Conservation (phyloP, 2,113 vertebrate genomes). For the Monarcha castaneiventris region DNA sequence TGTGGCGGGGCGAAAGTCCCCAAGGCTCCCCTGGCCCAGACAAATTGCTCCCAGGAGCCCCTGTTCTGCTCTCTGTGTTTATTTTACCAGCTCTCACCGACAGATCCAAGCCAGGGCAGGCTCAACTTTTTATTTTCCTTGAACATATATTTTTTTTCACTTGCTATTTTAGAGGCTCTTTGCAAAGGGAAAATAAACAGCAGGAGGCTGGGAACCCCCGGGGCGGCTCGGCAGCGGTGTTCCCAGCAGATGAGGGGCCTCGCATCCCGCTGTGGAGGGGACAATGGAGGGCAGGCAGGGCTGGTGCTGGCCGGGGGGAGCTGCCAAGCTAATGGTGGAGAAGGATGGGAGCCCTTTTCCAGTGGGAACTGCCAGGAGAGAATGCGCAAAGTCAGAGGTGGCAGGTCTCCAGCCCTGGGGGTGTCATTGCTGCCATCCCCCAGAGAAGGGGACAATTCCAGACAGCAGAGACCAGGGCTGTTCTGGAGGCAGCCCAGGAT, state of each 20-base stretch:
- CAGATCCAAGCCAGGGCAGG: background rate
- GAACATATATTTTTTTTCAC: background rate
- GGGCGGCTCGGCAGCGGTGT: background rate
- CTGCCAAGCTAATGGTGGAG: background rate
- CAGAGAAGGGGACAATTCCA: background rate
- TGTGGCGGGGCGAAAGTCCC: background rate
- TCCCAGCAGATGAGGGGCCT: constrained; percentile 25
- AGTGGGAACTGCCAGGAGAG: background rate
- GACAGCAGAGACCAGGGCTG: background rate
- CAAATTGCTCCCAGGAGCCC: constrained; percentile 13
- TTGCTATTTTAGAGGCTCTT: constrained; percentile 51
- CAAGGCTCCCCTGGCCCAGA: background rate
- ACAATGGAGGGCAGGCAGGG: background rate
- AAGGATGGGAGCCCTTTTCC: background rate
- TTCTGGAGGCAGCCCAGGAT: background rate
- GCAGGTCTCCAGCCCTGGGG: background rate
- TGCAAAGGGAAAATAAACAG: constrained; percentile 62
- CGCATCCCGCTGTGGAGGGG: rapidly evolving
- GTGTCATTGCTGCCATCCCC: background rate
- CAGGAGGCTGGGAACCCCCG: background rate
- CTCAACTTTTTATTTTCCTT: constrained; percentile 18
- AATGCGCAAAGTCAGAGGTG: background rate
- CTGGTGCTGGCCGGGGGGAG: background rate
- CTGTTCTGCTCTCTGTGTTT: constrained; percentile 6
- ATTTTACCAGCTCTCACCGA: constrained; percentile 42